phyloP scores from a whole-genome alignment of 2,797 vertebrate species.

The Rhinogobio ventralis region DNA sequence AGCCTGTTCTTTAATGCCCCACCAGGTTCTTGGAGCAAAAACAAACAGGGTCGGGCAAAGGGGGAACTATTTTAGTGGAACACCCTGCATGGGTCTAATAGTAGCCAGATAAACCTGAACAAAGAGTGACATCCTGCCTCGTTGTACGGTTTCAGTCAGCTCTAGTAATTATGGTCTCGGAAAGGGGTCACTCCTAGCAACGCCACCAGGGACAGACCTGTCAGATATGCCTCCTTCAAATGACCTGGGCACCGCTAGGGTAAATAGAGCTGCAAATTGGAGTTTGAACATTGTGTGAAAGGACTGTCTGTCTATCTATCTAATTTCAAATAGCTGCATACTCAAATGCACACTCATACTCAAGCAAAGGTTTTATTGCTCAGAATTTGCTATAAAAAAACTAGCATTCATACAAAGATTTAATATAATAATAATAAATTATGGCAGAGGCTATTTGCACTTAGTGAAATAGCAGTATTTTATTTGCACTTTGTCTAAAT shows the following conservation, averaged over 20 bases:
- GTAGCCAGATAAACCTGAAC: constrained; percentile 15
- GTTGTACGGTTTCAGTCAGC: constrained; percentile 30
- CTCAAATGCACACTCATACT: not conserved
- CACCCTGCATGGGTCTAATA: constrained; percentile 46
- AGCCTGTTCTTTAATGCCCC: constrained; percentile 1
- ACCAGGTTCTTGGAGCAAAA: constrained; percentile 34
- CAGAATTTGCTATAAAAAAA: not conserved
- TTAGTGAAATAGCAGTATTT: not conserved
- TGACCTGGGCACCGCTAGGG: constrained; percentile 48
- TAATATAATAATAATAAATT: not conserved
- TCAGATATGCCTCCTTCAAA: constrained; percentile 57
- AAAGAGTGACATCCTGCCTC: constrained; percentile 12
- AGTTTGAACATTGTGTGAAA: constrained; percentile 28
- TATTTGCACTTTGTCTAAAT: not conserved
- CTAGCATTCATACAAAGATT: not conserved
- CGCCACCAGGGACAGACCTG: constrained; percentile 36
- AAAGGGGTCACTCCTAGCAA: constrained; percentile 47
- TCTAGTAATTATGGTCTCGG: constrained; percentile 47
- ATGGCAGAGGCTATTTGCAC: not conserved
- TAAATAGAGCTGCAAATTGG: constrained; percentile 34
- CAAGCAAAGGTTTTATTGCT: not conserved
- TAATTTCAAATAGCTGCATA: not conserved
- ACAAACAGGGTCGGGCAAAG: not conserved
- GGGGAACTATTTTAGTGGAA: constrained; percentile 37
- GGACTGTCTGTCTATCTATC: constrained; percentile 9